These are phyloP conservation scores for Tenebrio molitor DNA, from an alignment of 1,140 invertebrate genomes.

Conservation along the genomic window DNA sequence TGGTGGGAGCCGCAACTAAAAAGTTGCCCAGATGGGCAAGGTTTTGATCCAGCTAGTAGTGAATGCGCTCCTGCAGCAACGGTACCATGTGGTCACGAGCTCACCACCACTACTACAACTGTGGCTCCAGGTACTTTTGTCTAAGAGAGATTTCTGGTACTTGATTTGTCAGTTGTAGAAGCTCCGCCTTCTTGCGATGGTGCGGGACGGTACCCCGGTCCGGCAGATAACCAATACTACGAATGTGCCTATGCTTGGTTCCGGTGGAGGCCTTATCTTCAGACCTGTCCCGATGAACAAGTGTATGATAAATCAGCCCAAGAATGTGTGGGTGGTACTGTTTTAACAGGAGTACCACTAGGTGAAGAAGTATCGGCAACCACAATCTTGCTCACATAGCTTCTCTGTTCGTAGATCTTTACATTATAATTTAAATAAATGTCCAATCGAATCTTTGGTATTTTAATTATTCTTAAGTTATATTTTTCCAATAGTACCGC, in stretches of 20 bases:
- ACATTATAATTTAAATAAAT: too few relatives aligned
- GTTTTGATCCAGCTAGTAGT: neutral
- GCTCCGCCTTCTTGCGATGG: neutral
- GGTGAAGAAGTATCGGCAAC: too few relatives aligned
- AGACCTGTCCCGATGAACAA: neutral
- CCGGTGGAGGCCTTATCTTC: neutral
- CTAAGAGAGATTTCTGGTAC: neutral
- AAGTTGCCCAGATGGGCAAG: conserved; percentile 13
- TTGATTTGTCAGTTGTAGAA: neutral
- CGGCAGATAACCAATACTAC: conserved; percentile 10
- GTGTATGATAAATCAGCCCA: neutral
- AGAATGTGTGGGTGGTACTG: too few relatives aligned
- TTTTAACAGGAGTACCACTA: too few relatives aligned
- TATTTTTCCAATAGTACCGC: too few relatives aligned
- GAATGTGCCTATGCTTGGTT: conserved; percentile 2
- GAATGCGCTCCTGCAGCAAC: neutral
- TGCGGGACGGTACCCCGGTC: conserved; percentile 2
- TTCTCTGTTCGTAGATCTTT: too few relatives aligned
- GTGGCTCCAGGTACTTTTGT: neutral
- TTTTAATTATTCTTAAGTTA: too few relatives aligned
- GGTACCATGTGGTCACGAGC: too few relatives aligned
- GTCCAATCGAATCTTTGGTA: too few relatives aligned
- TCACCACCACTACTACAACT: too few relatives aligned
- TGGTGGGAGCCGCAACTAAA: neutral
- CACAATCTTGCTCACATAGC: too few relatives aligned